These are phyloP conservation scores for Biston stratarius DNA, from an alignment of 2,888 invertebrate genomes.

Conservation along the genomic window DNA sequence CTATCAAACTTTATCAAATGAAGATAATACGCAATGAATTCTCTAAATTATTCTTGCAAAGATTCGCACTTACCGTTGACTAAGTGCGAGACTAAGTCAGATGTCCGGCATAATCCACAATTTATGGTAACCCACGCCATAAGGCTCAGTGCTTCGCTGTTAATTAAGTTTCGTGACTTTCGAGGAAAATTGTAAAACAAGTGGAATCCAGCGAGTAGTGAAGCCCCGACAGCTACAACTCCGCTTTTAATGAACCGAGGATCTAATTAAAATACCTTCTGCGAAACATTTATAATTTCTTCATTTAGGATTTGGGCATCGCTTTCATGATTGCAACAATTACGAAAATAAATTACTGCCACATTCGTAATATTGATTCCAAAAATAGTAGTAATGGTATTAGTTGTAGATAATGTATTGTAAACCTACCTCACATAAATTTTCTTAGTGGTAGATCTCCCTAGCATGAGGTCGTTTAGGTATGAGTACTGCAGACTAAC, in stretches of 20 bases:
- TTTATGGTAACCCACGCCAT: constrained; percentile 19
- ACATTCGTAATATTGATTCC: not conserved
- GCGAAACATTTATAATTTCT: constrained; percentile 38
- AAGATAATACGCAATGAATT: not conserved
- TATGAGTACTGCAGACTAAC: no score
- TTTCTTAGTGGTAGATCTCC: no score
- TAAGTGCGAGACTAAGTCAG: constrained; percentile 13
- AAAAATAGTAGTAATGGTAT: not conserved
- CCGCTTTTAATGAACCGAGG: constrained; percentile 35
- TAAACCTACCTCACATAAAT: no score
- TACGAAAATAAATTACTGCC: constrained; percentile 1
- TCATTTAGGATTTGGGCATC: constrained; percentile 27
- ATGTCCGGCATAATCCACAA: constrained; percentile 22
- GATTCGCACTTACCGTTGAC: constrained; percentile 4
- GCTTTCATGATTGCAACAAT: constrained; percentile 15
- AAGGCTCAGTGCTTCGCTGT: constrained; percentile 34
- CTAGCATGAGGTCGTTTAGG: no score
- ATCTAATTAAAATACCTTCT: constrained; percentile 45
- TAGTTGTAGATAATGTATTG: no score
- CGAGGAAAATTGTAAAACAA: constrained; percentile 42
- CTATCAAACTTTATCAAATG: constrained; percentile 4
- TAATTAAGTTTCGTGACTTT: constrained; percentile 47
- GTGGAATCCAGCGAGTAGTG: constrained; percentile 35
- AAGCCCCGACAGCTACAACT: constrained; percentile 36
- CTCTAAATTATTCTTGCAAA: not conserved